Conservation (phyloP, 2,888 invertebrate species). For the Melieria picta region DNA sequence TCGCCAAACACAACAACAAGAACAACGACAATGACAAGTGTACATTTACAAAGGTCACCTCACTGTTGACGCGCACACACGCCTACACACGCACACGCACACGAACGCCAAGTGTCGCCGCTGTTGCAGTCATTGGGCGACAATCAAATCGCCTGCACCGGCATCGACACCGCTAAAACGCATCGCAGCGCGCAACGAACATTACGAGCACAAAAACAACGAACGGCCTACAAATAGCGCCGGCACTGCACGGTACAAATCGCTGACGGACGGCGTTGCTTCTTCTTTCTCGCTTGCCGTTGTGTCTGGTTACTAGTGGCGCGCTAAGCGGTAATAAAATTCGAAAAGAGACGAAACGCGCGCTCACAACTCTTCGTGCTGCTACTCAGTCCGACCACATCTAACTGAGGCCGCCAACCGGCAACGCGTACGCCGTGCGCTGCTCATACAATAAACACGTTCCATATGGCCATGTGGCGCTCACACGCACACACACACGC, state of each 20-base stretch:
- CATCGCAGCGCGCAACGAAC: too few relatives aligned
- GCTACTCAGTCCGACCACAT: conserved; percentile 55
- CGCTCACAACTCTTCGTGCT: conserved; percentile 38
- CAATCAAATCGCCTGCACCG: too few relatives aligned
- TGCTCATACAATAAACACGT: too few relatives aligned
- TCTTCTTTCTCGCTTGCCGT: conserved; percentile 14
- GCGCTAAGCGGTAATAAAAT: conserved; percentile 29
- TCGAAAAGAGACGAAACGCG: conserved; percentile 34
- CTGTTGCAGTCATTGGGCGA: not conserved
- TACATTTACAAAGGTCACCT: not conserved
- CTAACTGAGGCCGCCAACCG: conserved; percentile 50
- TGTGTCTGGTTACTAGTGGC: conserved; percentile 5
- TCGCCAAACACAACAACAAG: too few relatives aligned
- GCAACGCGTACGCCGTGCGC: not conserved
- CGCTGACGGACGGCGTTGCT: not conserved
- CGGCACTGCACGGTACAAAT: too few relatives aligned
- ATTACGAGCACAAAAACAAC: too few relatives aligned
- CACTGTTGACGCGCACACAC: not conserved
- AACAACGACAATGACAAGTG: too few relatives aligned
- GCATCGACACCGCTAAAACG: not conserved
- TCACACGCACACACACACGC: too few relatives aligned
- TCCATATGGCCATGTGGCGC: too few relatives aligned
- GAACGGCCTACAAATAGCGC: too few relatives aligned
- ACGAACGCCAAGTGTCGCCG: not conserved
- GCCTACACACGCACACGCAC: not conserved